Base-by-base conservation (phyloP, 1,140 invertebrate species). In the Agrilus planipennis region DNA sequence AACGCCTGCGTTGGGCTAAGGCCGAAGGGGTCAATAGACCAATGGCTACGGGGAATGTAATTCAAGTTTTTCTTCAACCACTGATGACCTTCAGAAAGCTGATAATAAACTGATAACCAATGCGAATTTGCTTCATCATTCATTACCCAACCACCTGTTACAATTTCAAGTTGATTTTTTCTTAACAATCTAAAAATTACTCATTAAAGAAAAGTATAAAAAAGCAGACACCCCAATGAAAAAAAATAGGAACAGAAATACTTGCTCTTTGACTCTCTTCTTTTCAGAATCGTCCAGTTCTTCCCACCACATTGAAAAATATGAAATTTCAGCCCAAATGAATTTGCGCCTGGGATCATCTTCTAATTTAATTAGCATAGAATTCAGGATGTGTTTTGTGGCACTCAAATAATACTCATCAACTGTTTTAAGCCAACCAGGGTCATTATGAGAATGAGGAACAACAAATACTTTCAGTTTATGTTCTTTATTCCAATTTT, bases 61-160 rank as follows among this genome's bases (percentile, higher is more conserved):
- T 79, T 82, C n/a, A 97, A 61, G 61, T 92, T 77, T 27, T 81
- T 68, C 30, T 84, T 72, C 2, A 96, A 59, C 91, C 92, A 98
- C 43, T 92, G 86, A 67, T 98, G 93, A 2, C 94, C 94, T 47
- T 91, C 85, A 0, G 89, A 81, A 34, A 97, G 63, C 58, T 98
- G 91, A 62, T 91, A 79, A 0, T 94, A 61, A 45, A 94, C 85
- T 2, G 89, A 80, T 21, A 84, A 77, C 75, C 92, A 91, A 62
- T 96, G 89, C 0, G 89, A 79, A 44, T 84, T 90, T 1, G 93
- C 89, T 68, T 99, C 94, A 60, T 98, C 94, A n/a, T 86, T 84
- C 93, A 97, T 97, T 0, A 96, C 92, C 91, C 93, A 98, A n/a
- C 93, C 93, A 12, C 92, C 93, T 1, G 89, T 89, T 0, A 93